phyloP scores from a whole-genome alignment of 2,797 vertebrate genomes.

The Microctenopoma lineatum region DNA sequence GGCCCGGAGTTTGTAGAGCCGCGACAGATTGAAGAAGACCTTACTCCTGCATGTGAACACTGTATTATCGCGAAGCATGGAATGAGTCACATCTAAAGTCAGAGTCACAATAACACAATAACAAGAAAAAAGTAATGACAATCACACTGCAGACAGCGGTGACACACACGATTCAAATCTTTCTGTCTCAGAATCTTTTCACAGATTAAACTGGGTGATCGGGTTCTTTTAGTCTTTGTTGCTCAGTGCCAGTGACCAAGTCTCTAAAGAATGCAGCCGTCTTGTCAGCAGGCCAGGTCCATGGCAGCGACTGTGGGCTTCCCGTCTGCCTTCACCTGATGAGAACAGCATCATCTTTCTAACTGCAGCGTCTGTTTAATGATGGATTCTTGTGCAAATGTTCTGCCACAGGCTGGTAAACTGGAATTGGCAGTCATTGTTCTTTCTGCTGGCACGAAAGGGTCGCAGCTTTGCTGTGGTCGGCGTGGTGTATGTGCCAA shows the following conservation, averaged over 20 bases:
- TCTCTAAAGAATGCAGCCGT: slow-evolving; percentile 19
- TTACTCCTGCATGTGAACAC: not conserved
- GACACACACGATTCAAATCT: not conserved
- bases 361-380: not conserved
- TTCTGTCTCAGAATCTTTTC: not conserved
- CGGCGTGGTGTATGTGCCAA: no score
- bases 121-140: not conserved
- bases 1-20: not conserved
- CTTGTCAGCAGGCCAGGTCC: not conserved
- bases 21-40: not conserved
- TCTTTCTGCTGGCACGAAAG: no score
- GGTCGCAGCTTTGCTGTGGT: no score
- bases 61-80: no score
- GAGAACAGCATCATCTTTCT: not conserved
- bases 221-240: slow-evolving; percentile 24
- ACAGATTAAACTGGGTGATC: slow-evolving; percentile 12
- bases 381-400: no score
- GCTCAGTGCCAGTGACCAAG: slow-evolving; percentile 13
- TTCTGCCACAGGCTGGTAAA: no score
- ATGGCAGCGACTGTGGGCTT: not conserved
- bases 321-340: not conserved
- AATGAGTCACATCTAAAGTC: not conserved
- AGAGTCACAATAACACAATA: slow-evolving; percentile 2
- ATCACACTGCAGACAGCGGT: not conserved
- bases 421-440: no score